A percentile compares a stretch with the other conserved stretches of the same genome.
Evolutionary conservation across 2,888 invertebrate species (phyloP).

Genomic region (Agonopterix arenella): DNA sequence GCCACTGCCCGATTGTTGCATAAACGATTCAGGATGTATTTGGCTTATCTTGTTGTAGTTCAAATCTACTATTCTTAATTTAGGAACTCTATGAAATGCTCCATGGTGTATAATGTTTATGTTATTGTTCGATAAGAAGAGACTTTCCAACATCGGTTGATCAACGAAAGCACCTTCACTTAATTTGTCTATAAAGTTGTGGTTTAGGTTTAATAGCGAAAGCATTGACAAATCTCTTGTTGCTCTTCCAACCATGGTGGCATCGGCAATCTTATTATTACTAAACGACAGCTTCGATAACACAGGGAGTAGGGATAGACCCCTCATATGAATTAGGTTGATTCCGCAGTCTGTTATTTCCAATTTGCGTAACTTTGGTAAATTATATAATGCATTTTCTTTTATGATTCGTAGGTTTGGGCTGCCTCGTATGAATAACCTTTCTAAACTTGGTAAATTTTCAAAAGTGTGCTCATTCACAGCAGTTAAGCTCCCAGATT

Average conservation of each 20-base stretch:
- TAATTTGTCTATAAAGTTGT: slow-evolving; percentile 83
- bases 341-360: slow-evolving; percentile 88
- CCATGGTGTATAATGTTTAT: slow-evolving; percentile 87
- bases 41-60: slow-evolving; percentile 86
- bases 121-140: slow-evolving; percentile 83
- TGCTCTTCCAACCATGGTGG: slow-evolving; percentile 88
- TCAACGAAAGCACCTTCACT: slow-evolving; percentile 89
- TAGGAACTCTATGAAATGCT: slow-evolving; percentile 87
- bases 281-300: slow-evolving; percentile 82
- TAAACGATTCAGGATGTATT: slow-evolving; percentile 89
- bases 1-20: slow-evolving; percentile 83
- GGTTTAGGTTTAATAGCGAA: slow-evolving; percentile 81
- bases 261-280: slow-evolving; percentile 85
- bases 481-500: slow-evolving; percentile 81
- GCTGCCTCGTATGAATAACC: slow-evolving; percentile 84
- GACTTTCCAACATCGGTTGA: slow-evolving; percentile 80
- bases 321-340: slow-evolving; percentile 86
- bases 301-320: slow-evolving; percentile 83
- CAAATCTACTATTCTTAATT: slow-evolving; percentile 83
- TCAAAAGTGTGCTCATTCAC: slow-evolving; percentile 83
- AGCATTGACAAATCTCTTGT: slow-evolving; percentile 85
- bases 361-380: slow-evolving; percentile 81
- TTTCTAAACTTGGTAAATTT: slow-evolving; percentile 83
- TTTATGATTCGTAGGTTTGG: slow-evolving; percentile 81
- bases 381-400: slow-evolving; percentile 82